A percentile compares a stretch with the other conserved stretches of the same genome.
Evolutionary conservation across 1,140 invertebrate species (phyloP).

Genomic region (Procambarus virginalis): DNA sequence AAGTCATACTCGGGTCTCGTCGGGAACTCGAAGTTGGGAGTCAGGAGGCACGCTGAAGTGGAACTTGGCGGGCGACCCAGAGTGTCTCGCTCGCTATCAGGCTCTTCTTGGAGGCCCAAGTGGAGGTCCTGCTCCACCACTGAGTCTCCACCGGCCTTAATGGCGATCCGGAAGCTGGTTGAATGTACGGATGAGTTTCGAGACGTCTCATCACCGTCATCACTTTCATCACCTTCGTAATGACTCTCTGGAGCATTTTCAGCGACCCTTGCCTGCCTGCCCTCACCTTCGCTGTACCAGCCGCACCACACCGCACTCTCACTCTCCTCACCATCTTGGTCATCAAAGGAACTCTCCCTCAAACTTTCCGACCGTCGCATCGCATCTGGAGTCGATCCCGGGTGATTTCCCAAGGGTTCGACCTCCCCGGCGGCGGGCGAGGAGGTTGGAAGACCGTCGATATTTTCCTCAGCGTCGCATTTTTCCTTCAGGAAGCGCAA

Average conservation of each 20-base stretch:
- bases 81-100: slow-evolving; percentile 51
- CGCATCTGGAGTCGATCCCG: neutral
- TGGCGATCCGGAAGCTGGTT: slow-evolving; percentile 38
- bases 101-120: neutral
- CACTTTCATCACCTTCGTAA: neutral
- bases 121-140: neutral
- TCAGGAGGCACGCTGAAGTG: slow-evolving; percentile 36
- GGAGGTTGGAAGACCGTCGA: neutral
- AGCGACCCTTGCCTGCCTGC: neutral
- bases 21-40: slow-evolving; percentile 55
- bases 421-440: neutral
- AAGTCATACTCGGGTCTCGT: slow-evolving; percentile 38
- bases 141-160: too few species aligned
- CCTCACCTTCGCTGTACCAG: neutral
- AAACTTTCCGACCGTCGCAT: neutral
- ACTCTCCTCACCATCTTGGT: too few species aligned
- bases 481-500: slow-evolving; percentile 32
- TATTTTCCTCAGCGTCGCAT: neutral
- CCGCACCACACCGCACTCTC: neutral
- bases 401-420: neutral
- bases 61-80: slow-evolving; percentile 29
- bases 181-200: neutral
- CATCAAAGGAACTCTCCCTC: neutral
- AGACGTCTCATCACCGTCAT: too few species aligned
- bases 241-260: too few species aligned